Evolutionary conservation across 2,113 vertebrate genomes (phyloP), one percentile per base, ranked within the genome.

Genomic region (Takifugu flavidus): DNA sequence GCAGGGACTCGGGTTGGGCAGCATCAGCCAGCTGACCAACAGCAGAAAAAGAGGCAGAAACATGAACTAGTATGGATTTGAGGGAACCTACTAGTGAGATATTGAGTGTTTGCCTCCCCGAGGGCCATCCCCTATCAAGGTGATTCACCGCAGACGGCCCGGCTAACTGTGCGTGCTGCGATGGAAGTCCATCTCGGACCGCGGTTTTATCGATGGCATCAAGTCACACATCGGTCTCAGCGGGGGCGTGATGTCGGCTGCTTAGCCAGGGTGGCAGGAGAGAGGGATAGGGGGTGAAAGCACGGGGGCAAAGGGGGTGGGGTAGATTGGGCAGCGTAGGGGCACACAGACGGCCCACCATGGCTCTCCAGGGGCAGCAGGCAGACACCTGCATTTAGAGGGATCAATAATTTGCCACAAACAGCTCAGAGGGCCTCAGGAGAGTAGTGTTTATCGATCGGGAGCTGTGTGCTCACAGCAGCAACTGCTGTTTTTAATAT

Each of bases 131-230:
- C 83, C 61, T 29, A 76, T 79, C 69, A 74, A 74, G 84, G 70
- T 74, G 86, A 74, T 76, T 82, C 72, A 69, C 74, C 6, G 52
- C 71, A 55, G 53, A 56, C 62, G 64, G 68, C 67, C 46, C 45
- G 54, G 66, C 79, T 74, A 56, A 50, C 74, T 50, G 57, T 2
- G 1, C 5, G 51, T 72, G 79, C 60, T 46, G 10, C 53, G 81
- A 81, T 83, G 80, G 82, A 79, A 59, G n/a, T 73, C 70, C 70
- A 75, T 31, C 56, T 84, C 55, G 49, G 72, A 67, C 79, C 89
- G 86, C 81, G 78, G 59, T 89, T 87, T 90, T 88, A 93, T 92
- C 86, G 92, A 91, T 88, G 79, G 62, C 87, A 90, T 92, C 92
- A 91, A 78, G 81, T 83, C 82, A 89, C 91, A 92, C 89, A 60